phyloP scores from a whole-genome alignment of 1,140 invertebrate species.

The Rhynchophorus ferrugineus region DNA sequence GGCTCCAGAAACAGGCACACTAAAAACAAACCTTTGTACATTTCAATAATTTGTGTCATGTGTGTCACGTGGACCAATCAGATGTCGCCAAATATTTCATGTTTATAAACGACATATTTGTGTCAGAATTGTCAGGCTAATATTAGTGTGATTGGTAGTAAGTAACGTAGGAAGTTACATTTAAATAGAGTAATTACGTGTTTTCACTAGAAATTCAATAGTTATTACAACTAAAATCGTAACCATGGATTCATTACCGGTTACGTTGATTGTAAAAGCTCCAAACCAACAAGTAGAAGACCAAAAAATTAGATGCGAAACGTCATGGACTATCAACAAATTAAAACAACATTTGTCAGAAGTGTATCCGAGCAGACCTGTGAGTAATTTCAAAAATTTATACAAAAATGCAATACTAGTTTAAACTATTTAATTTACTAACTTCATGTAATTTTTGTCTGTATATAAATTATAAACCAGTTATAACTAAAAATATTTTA shows the following conservation, averaged over 20 bases:
- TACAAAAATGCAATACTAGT: no score
- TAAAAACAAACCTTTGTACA: no score
- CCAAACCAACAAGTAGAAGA: conserved; percentile 85
- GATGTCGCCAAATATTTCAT: conserved; percentile 15
- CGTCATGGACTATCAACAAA: conserved; percentile 76
- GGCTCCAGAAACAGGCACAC: no score
- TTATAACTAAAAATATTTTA: no score
- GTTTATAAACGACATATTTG: conserved; percentile 10
- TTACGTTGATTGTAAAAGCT: conserved; percentile 75
- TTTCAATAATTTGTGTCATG: background rate
- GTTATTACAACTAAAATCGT: background rate
- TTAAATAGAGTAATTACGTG: no score
- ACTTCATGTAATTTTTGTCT: no score
- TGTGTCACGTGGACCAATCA: conserved; percentile 10
- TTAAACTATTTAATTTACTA: no score
- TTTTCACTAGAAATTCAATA: no score
- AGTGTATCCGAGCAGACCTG: conserved; percentile 84
- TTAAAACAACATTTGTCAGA: conserved; percentile 75
- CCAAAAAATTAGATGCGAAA: conserved; percentile 71
- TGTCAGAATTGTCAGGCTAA: conserved; percentile 8
- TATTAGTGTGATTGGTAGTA: background rate
- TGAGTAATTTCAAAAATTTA: conserved; percentile 45
- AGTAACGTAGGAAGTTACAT: no score
- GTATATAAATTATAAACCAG: no score
- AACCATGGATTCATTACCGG: conserved; percentile 45